These are phyloP conservation scores for Saxicola maurus DNA, from an alignment of 2,797 vertebrate genomes.

Conservation along the genomic window DNA sequence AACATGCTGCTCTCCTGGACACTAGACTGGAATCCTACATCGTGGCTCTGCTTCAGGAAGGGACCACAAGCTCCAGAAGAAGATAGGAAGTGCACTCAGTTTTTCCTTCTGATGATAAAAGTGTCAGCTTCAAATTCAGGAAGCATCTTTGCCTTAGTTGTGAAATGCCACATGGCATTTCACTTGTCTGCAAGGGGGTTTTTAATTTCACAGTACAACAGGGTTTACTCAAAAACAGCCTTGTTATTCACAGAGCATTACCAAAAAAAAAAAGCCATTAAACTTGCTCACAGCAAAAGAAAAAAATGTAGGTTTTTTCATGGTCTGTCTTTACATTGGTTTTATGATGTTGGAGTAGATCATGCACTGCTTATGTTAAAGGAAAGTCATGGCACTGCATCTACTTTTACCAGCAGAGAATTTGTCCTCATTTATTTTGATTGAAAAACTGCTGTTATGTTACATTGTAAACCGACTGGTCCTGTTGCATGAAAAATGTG, in stretches of 20 bases:
- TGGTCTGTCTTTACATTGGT: background rate
- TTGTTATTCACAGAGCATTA: background rate
- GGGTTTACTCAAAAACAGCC: background rate
- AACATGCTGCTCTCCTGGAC: background rate
- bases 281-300: background rate
- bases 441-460: background rate
- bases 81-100: background rate
- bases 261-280: background rate
- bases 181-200: background rate
- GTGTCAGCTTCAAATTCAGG: background rate
- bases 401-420: slow-evolving; percentile 6
- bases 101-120: background rate
- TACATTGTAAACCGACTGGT: background rate
- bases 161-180: background rate
- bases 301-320: background rate
- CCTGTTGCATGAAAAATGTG: slow-evolving; percentile 1
- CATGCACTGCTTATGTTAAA: background rate
- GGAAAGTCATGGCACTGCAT: background rate
- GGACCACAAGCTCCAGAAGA: background rate
- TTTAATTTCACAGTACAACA: background rate
- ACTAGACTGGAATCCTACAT: background rate
- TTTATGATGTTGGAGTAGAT: background rate
- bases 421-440: slow-evolving; percentile 30
- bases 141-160: background rate
- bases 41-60: background rate